Percentiles rank a stretch among this genome's conserved stretches.
phyloP scores from a whole-genome alignment of 1,140 invertebrate species.

The Triops cancriformis region DNA sequence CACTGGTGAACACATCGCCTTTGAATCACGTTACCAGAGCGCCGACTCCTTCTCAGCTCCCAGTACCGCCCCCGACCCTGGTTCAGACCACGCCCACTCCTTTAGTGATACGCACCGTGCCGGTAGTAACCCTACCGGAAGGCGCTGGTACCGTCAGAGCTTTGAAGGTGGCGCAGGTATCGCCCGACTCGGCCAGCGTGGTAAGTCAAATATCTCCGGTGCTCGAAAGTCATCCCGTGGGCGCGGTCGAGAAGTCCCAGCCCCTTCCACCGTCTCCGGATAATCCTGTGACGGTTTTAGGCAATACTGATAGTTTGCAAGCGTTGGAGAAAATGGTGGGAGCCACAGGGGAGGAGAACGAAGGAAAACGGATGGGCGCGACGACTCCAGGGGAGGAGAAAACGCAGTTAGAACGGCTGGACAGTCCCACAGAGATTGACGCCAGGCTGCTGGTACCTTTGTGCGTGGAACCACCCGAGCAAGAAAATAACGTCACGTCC shows the following conservation, averaged over 20 bases:
- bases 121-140: background rate
- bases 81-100: background rate
- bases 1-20: background rate
- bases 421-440: background rate
- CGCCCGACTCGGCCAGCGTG: background rate
- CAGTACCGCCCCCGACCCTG: no score
- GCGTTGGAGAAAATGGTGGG: conserved; percentile 5
- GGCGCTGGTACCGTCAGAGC: no score
- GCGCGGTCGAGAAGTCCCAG: background rate
- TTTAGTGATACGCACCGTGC: background rate
- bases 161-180: background rate
- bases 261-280: background rate
- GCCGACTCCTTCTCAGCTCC: no score
- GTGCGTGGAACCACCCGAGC: conserved; percentile 8
- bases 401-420: background rate
- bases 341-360: background rate
- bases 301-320: background rate
- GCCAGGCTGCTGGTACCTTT: background rate
- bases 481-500: conserved; percentile 8
- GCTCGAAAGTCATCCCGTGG: background rate
- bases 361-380: no score
- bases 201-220: background rate
- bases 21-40: background rate
- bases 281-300: background rate
- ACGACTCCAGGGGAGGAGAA: no score